A percentile compares a stretch with the other conserved stretches of the same genome.
These are phyloP conservation scores for Phenacoccus solenopsis DNA, from an alignment of 1,140 invertebrate genomes.

Conservation along the genomic window DNA sequence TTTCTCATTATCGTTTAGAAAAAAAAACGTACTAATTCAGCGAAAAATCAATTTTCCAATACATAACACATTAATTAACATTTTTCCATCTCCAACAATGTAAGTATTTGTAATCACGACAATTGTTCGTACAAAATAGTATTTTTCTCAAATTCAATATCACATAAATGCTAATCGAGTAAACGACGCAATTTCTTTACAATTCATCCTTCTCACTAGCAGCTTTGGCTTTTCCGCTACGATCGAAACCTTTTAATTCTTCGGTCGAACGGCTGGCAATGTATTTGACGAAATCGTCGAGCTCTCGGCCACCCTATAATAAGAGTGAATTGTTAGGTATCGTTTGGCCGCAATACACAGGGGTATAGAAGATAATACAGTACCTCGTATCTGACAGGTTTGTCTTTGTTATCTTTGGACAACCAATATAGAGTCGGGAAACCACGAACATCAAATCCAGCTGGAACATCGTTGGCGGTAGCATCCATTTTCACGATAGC, in stretches of 20 bases:
- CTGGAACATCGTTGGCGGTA: slow-evolving; percentile 93
- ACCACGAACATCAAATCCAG: slow-evolving; percentile 81
- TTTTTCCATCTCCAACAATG: too few species aligned
- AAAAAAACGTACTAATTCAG: too few species aligned
- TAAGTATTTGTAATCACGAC: slow-evolving; percentile 1
- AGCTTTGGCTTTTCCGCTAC: slow-evolving; percentile 69
- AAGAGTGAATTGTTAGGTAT: not conserved
- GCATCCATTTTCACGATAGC: slow-evolving; percentile 96
- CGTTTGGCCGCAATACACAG: not conserved
- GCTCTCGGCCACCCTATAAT: slow-evolving; percentile 72
- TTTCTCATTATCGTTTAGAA: too few species aligned
- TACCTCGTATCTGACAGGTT: slow-evolving; percentile 82
- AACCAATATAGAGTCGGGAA: slow-evolving; percentile 97
- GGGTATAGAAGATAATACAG: slow-evolving; percentile 27
- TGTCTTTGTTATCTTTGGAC: slow-evolving; percentile 67
- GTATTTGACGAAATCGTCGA: slow-evolving; percentile 94
- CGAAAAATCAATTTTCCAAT: too few species aligned
- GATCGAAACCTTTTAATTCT: slow-evolving; percentile 77
- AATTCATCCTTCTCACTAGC: slow-evolving; percentile 49
- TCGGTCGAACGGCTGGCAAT: slow-evolving; percentile 83
- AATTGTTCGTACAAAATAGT: not conserved
- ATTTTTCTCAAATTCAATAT: not conserved
- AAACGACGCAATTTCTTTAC: slow-evolving; percentile 32
- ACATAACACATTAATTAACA: too few species aligned
- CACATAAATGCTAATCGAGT: not conserved